Evolutionary conservation across 2,797 vertebrate genomes (phyloP).

Genomic region (Cygnus olor): DNA sequence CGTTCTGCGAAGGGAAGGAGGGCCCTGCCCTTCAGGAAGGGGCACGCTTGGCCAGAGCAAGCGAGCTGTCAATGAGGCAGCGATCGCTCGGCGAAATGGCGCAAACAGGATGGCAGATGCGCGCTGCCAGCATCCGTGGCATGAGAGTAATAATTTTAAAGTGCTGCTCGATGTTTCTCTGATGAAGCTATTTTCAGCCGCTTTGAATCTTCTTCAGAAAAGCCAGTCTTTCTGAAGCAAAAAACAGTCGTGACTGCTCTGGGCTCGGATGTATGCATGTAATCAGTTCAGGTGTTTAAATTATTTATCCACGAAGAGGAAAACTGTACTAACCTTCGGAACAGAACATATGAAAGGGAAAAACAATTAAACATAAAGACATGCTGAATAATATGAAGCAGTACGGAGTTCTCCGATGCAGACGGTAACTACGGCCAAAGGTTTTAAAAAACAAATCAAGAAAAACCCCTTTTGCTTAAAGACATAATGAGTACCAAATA

Average conservation of each 20-base stretch:
- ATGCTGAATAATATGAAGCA: not conserved
- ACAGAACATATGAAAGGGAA: not conserved
- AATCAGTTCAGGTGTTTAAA: constrained; percentile 58
- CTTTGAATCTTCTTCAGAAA: constrained; percentile 24
- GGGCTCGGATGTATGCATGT: not conserved
- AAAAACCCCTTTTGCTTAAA: not conserved
- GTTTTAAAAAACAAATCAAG: too few relatives aligned
- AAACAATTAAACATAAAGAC: not conserved
- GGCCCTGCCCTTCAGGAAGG: not conserved
- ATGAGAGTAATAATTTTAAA: not conserved
- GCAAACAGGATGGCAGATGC: not conserved
- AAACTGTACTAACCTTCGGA: not conserved
- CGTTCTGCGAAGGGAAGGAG: not conserved
- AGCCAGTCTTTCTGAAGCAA: not conserved
- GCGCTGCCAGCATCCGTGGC: not conserved
- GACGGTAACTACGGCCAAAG: not conserved
- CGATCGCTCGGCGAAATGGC: not conserved
- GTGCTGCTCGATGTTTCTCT: not conserved
- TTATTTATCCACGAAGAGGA: constrained; percentile 30
- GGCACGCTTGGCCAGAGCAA: constrained; percentile 8
- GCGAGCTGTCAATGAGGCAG: constrained; percentile 12
- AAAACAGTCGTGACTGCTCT: not conserved
- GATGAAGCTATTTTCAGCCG: constrained; percentile 42
- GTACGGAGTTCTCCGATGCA: not conserved
- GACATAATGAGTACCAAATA: not conserved